Evolutionary conservation across 2,797 vertebrate species (phyloP), one percentile per base, ranked within the genome.

Genomic region (Taeniopygia guttata): DNA sequence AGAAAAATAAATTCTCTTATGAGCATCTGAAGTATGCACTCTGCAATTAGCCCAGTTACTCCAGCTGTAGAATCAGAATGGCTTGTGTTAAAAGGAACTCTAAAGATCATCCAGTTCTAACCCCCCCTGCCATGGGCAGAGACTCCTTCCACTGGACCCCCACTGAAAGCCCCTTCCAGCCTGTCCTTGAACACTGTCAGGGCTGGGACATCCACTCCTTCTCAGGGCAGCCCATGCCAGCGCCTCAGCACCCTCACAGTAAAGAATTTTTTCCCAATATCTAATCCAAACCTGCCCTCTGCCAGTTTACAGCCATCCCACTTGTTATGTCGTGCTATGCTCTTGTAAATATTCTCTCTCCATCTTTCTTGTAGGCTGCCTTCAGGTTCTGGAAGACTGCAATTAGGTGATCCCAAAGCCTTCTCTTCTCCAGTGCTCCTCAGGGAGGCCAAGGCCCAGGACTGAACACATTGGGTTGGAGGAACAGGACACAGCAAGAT

Each of bases 301-400:
- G 51, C 15, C 64, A 45, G 6, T 17, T 64, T 30, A 38, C 46
- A 64, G 38, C 29, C 25, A 22, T 13, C 3, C 12, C 14, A 14
- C 16, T 51, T 69, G 56, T n/a, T 7, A 7, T 77, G 15, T 51
- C 0, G 0, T 15, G 51, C 38, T 43, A n/a, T 8, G 10, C 12
- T 62, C 12, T 7, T 29, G 29, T 18, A 19, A 43, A 51, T 38
- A 45, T 43, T 58, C 29, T 45, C 49, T 49, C 32, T 55, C 13
- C 49, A 10, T 56, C 38, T 34, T 56, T 56, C 38, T 11, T 51
- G 12, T 18, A 30, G 43, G 14, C 7, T 76, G 17, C 43, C 12
- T 70, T 64, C 38, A 51, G 45, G n/a, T 15, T 22, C n/a, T 63
- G 51, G 29, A 45, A 20, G 34, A 21, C 22, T 67, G 27, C 13